phyloP scores from a whole-genome alignment of 1,140 invertebrate genomes.

The Chlorops oryzae region DNA sequence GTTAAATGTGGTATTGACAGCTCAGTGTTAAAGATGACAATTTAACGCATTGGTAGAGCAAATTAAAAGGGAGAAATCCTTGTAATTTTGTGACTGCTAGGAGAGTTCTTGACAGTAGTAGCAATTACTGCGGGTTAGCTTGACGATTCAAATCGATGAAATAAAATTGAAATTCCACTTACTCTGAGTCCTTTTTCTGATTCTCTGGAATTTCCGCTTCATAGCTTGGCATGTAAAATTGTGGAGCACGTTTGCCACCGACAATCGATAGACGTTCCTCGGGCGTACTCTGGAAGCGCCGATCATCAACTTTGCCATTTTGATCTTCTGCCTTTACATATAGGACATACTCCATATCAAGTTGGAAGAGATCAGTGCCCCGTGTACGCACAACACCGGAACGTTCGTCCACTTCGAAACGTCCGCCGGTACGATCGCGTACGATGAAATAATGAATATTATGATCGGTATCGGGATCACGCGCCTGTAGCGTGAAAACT shows the following conservation, averaged over 20 bases:
- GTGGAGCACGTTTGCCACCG: conserved; percentile 85
- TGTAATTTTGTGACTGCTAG: too few relatives aligned
- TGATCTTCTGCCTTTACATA: conserved; percentile 94
- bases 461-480: conserved; percentile 89
- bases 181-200: conserved; percentile 94
- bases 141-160: too few relatives aligned
- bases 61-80: too few relatives aligned
- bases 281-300: conserved; percentile 81
- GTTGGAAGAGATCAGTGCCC: conserved; percentile 83
- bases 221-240: conserved; percentile 89
- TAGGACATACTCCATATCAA: conserved; percentile 93
- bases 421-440: conserved; percentile 70
- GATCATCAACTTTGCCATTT: conserved; percentile 83
- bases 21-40: too few relatives aligned
- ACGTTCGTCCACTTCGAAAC: conserved; percentile 84
- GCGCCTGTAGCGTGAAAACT: conserved; percentile 91
- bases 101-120: too few relatives aligned
- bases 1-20: too few relatives aligned
- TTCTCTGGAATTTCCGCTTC: conserved; percentile 93
- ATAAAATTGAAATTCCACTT: conserved; percentile 48
- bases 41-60: too few relatives aligned
- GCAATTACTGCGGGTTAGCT: too few relatives aligned
- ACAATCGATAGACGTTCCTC: conserved; percentile 89
- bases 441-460: conserved; percentile 95
- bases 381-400: conserved; percentile 89